These are phyloP conservation scores for Botia almorhae DNA, from an alignment of 2,797 vertebrate species.

Conservation along the genomic window DNA sequence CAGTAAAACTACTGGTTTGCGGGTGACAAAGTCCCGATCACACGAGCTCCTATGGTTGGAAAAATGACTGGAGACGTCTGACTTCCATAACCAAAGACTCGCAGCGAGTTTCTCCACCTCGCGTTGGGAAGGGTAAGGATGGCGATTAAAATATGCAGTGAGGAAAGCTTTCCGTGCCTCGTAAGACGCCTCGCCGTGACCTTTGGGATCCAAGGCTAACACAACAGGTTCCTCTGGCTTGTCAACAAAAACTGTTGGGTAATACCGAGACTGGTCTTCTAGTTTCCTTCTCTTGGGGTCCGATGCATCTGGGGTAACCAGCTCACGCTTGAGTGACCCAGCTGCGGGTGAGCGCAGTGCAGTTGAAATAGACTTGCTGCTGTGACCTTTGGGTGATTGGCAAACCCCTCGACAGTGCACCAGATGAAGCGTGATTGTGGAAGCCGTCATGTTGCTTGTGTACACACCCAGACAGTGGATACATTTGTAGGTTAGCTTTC, in stretches of 20 bases:
- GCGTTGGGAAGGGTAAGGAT: constrained; percentile 88
- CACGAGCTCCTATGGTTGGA: constrained; percentile 88
- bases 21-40: constrained; percentile 83
- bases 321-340: constrained; percentile 86
- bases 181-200: constrained; percentile 91
- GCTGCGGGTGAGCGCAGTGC: constrained; percentile 77
- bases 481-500: constrained; percentile 98
- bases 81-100: constrained; percentile 96
- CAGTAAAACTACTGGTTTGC: constrained; percentile 85
- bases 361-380: constrained; percentile 82
- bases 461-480: constrained; percentile 99
- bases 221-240: constrained; percentile 83
- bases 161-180: constrained; percentile 95
- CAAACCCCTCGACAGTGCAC: constrained; percentile 96
- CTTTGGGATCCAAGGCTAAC: constrained; percentile 91
- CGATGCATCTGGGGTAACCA: constrained; percentile 77
- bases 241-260: constrained; percentile 78
- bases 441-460: constrained; percentile 98
- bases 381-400: constrained; percentile 86
- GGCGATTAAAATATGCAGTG: constrained; percentile 91
- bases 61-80: constrained; percentile 93
- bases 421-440: constrained; percentile 95
- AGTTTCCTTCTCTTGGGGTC: constrained; percentile 87
- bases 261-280: constrained; percentile 70
- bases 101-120: constrained; percentile 94